These are phyloP conservation scores for Myotis myotis DNA, from an alignment of 2,797 vertebrate genomes.

Conservation along the genomic window DNA sequence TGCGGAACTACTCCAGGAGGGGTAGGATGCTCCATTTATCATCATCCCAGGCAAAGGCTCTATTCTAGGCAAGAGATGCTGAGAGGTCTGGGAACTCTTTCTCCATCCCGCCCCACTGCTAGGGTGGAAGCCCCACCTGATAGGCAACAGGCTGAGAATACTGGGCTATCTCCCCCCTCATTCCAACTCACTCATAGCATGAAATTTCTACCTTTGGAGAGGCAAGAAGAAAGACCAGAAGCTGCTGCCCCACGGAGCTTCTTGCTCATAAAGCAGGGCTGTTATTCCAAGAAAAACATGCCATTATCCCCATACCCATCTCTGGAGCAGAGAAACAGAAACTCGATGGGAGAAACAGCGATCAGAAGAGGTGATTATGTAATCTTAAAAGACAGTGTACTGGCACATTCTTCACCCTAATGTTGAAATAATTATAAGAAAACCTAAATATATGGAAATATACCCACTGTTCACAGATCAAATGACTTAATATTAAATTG, in stretches of 20 bases:
- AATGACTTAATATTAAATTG: background rate
- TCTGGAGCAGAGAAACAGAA: background rate
- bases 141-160: background rate
- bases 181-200: background rate
- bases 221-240: background rate
- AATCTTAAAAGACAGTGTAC: background rate
- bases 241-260: background rate
- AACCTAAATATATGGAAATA: background rate
- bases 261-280: background rate
- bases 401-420: background rate
- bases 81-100: background rate
- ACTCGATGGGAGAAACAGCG: background rate
- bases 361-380: background rate
- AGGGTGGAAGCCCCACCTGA: background rate
- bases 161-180: background rate
- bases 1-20: background rate
- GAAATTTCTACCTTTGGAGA: background rate
- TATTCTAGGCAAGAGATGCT: background rate
- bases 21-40: background rate
- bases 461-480: background rate
- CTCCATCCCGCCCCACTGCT: rapidly evolving
- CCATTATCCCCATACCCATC: background rate
- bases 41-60: background rate
- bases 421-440: background rate
- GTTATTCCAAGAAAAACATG: background rate